phyloP scores from a whole-genome alignment of 2,888 invertebrate species.

The Romanomermis culicivorax region DNA sequence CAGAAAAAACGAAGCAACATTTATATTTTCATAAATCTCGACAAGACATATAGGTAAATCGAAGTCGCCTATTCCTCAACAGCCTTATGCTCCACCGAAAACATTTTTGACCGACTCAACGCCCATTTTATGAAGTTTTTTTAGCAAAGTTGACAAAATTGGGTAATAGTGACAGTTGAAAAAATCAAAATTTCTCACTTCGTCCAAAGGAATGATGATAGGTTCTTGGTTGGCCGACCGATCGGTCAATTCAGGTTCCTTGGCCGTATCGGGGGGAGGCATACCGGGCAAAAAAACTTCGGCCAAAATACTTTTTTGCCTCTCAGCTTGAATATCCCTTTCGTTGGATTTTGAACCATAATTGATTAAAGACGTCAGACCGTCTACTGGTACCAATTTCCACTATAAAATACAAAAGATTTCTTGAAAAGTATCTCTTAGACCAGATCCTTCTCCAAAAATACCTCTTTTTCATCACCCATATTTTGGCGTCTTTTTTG shows the following conservation, averaged over 20 bases:
- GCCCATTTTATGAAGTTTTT: too few relatives aligned
- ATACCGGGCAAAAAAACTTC: slow-evolving; percentile 28
- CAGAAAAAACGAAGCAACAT: too few relatives aligned
- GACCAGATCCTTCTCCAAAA: neutral
- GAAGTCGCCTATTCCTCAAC: too few relatives aligned
- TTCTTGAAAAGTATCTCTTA: too few relatives aligned
- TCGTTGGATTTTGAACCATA: slow-evolving; percentile 50
- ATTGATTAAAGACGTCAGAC: slow-evolving; percentile 12
- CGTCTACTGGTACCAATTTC: slow-evolving; percentile 47
- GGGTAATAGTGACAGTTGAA: neutral
- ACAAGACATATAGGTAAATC: too few relatives aligned
- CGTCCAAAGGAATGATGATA: neutral
- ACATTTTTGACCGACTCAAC: too few relatives aligned
- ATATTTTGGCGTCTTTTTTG: neutral
- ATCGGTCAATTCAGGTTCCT: neutral
- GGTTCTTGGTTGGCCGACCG: neutral
- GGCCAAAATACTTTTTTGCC: slow-evolving; percentile 56
- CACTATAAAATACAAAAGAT: slow-evolving; percentile 37
- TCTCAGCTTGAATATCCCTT: slow-evolving; percentile 59
- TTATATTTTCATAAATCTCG: too few relatives aligned
- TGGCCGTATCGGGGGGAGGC: neutral
- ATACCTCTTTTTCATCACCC: neutral
- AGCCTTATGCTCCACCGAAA: too few relatives aligned
- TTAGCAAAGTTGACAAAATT: neutral
- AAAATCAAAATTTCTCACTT: neutral